Evolutionary conservation across 2,888 invertebrate species (phyloP).

Genomic region (Syritta pipiens): DNA sequence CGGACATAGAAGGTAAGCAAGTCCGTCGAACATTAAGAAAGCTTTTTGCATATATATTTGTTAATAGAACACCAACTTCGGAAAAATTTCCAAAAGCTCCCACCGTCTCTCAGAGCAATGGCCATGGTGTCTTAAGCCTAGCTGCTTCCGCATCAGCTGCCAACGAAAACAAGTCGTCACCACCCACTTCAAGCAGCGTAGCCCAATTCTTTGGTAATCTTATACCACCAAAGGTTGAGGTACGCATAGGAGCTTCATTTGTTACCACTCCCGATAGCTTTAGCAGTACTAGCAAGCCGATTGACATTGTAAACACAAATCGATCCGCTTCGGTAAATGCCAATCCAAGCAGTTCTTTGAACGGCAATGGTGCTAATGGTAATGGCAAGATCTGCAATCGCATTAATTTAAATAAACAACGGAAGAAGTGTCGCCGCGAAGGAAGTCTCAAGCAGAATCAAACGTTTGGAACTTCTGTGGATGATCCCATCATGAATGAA

Average conservation of each 20-base stretch:
- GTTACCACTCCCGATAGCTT: slow-evolving; percentile 70
- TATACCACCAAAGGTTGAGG: slow-evolving; percentile 79
- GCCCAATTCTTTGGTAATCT: slow-evolving; percentile 77
- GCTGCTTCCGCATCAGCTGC: slow-evolving; percentile 39
- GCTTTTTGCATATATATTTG: neutral
- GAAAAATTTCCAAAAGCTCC: slow-evolving; percentile 70
- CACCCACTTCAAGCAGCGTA: slow-evolving; percentile 72
- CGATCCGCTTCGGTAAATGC: slow-evolving; percentile 69
- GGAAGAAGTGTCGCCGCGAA: slow-evolving; percentile 75
- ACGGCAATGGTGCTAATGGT: slow-evolving; percentile 62
- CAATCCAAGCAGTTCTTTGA: slow-evolving; percentile 65
- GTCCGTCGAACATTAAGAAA: neutral
- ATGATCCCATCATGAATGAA: slow-evolving; percentile 79
- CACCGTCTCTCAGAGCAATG: slow-evolving; percentile 55
- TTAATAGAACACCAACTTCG: slow-evolving; percentile 72
- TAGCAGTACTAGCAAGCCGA: slow-evolving; percentile 75
- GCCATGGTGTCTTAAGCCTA: slow-evolving; percentile 17
- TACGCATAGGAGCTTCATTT: slow-evolving; percentile 73
- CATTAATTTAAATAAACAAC: slow-evolving; percentile 60
- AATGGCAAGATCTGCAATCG: slow-evolving; percentile 58
- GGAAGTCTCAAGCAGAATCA: slow-evolving; percentile 75
- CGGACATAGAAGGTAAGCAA: slow-evolving; percentile 70
- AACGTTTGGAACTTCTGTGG: slow-evolving; percentile 78
- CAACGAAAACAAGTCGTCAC: slow-evolving; percentile 68
- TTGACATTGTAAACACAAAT: slow-evolving; percentile 74